Conservation (phyloP, 2,888 invertebrate species). For the Hirtodrosophila cameraria region DNA sequence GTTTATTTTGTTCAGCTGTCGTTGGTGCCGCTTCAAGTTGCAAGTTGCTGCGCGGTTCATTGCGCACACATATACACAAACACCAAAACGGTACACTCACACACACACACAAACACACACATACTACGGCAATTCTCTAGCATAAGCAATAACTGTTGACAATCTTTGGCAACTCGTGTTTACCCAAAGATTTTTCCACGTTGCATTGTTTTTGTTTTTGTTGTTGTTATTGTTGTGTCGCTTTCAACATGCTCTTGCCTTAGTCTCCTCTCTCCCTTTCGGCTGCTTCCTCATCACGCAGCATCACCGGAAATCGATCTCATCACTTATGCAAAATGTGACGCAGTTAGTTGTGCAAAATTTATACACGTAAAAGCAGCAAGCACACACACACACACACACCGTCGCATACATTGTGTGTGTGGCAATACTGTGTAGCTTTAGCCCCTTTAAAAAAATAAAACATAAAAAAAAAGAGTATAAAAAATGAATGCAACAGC, state of each 20-base stretch:
- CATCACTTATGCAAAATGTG: slow-evolving; percentile 79
- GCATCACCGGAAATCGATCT: slow-evolving; percentile 75
- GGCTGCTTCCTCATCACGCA: slow-evolving; percentile 59
- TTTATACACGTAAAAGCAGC: slow-evolving; percentile 51
- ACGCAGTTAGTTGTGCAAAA: slow-evolving; percentile 77
- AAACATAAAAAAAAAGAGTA: too few species aligned
- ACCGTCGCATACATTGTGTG: slow-evolving; percentile 1
- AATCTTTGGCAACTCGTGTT: slow-evolving; percentile 71
- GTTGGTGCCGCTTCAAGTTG: slow-evolving; percentile 41
- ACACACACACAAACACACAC: neutral
- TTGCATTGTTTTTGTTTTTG: slow-evolving; percentile 6
- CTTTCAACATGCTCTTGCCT: slow-evolving; percentile 4
- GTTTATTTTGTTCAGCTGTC: slow-evolving; percentile 64
- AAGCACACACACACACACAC: slow-evolving; percentile 17
- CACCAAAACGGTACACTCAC: slow-evolving; percentile 13
- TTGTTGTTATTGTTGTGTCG: slow-evolving; percentile 2
- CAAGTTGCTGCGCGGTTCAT: slow-evolving; percentile 50
- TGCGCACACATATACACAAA: slow-evolving; percentile 36
- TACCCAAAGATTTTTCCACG: slow-evolving; percentile 46
- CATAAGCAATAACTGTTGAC: slow-evolving; percentile 76
- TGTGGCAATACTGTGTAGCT: slow-evolving; percentile 36
- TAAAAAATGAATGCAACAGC: slow-evolving; percentile 26
- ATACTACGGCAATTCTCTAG: slow-evolving; percentile 7
- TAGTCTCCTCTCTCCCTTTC: neutral
- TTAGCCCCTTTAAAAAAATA: slow-evolving; percentile 17